A percentile compares a stretch with the other conserved stretches of the same genome.
Evolutionary conservation across 2,797 vertebrate species (phyloP).

Genomic region (Picus viridis): DNA sequence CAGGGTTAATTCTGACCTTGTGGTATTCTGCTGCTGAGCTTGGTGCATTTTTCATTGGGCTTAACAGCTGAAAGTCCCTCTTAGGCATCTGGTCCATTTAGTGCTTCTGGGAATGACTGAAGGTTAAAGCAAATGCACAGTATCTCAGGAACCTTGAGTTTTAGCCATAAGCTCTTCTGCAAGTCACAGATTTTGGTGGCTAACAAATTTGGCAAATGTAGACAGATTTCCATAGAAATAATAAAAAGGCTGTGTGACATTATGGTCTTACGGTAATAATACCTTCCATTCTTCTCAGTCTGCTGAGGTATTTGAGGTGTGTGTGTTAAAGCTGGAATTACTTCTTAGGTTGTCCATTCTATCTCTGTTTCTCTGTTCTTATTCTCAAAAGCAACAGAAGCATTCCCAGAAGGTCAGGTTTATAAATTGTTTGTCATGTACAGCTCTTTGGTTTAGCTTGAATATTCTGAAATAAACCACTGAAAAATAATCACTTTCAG

Average conservation of each 20-base stretch:
- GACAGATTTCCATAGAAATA: background rate
- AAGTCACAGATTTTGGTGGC: background rate
- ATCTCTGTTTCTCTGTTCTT: background rate
- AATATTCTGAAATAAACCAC: background rate
- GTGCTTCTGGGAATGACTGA: background rate
- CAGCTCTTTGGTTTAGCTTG: background rate
- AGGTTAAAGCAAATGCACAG: background rate
- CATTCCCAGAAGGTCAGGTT: background rate
- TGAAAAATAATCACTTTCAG: background rate
- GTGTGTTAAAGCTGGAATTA: background rate
- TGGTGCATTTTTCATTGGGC: background rate
- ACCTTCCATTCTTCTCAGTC: background rate
- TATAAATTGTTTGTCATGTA: background rate
- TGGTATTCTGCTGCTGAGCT: background rate
- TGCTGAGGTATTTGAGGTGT: background rate
- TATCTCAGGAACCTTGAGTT: background rate
- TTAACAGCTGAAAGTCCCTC: background rate
- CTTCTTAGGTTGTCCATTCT: background rate
- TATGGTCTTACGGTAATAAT: background rate
- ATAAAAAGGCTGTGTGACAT: background rate
- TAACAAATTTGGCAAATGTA: background rate
- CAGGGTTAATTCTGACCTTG: background rate
- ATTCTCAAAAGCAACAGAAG: background rate
- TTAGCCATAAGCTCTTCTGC: background rate
- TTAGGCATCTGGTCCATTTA: background rate